Percentiles rank a stretch among this genome's conserved stretches.
phyloP scores from a whole-genome alignment of 2,113 vertebrate genomes.

The Argyrosomus japonicus region DNA sequence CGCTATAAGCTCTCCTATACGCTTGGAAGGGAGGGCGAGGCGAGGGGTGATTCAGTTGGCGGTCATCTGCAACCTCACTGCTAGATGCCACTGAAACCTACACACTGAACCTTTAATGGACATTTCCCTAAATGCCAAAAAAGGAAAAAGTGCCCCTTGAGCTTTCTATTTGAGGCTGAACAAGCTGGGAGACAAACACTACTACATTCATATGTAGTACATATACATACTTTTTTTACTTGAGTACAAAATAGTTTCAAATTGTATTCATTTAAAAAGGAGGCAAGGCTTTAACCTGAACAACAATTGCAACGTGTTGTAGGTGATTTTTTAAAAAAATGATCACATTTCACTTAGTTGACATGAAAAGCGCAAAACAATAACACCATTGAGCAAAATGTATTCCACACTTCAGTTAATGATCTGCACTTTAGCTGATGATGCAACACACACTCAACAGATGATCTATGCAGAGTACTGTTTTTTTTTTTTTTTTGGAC shows the following conservation, averaged over 20 bases:
- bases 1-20: too few species aligned
- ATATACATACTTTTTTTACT: neutral
- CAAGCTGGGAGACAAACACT: neutral
- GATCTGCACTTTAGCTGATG: constrained; percentile 41
- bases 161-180: too few species aligned
- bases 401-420: constrained; percentile 43
- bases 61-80: too few species aligned
- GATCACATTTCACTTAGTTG: neutral
- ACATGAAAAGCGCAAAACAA: constrained; percentile 12
- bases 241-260: neutral
- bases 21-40: too few species aligned
- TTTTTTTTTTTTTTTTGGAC: neutral
- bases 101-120: too few species aligned
- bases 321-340: neutral
- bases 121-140: too few species aligned
- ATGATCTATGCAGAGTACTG: constrained; percentile 21
- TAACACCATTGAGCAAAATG: constrained; percentile 38
- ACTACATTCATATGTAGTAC: too few species aligned
- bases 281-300: neutral
- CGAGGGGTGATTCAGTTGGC: too few species aligned
- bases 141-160: too few species aligned
- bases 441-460: constrained; percentile 37
- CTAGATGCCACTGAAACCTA: too few species aligned
- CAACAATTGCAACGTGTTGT: neutral
- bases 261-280: neutral